A percentile compares a stretch with the other conserved stretches of the same genome.
Evolutionary conservation across 2,113 vertebrate genomes (phyloP).

Genomic region (Pomatostomus ruficeps): DNA sequence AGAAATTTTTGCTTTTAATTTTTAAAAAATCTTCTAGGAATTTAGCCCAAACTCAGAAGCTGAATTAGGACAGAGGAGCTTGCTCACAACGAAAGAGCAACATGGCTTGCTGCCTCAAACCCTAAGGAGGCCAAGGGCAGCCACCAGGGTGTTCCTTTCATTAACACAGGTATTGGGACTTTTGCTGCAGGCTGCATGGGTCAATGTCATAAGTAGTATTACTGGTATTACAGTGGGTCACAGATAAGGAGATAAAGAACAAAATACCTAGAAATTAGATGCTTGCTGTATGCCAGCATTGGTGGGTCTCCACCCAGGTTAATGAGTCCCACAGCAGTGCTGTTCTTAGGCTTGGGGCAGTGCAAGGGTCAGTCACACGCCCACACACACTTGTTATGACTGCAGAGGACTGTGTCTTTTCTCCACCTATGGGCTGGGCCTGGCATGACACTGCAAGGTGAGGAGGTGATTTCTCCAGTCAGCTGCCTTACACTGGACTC

Average conservation of each 20-base stretch:
- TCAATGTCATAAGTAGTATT: neutral
- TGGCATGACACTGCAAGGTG: neutral
- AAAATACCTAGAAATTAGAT: neutral
- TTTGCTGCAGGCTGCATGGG: neutral
- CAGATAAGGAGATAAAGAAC: neutral
- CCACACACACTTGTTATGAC: too few species aligned
- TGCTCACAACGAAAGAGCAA: neutral
- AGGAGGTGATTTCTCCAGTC: neutral
- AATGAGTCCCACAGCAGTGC: neutral
- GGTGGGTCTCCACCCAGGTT: neutral
- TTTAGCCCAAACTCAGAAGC: neutral
- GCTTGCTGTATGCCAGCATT: neutral
- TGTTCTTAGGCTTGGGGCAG: neutral
- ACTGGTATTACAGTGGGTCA: neutral
- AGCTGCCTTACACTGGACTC: neutral
- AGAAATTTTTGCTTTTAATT: neutral
- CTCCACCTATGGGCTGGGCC: neutral
- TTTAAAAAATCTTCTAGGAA: neutral
- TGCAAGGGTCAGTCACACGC: neutral
- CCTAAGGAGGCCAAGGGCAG: neutral
- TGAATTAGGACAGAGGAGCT: neutral
- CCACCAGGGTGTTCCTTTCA: neutral
- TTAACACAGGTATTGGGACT: neutral
- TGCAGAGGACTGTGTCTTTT: neutral
- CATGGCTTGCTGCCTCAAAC: neutral